Base-by-base conservation (phyloP, 2,888 invertebrate species). In the Rhopalosiphum nymphaeae region DNA sequence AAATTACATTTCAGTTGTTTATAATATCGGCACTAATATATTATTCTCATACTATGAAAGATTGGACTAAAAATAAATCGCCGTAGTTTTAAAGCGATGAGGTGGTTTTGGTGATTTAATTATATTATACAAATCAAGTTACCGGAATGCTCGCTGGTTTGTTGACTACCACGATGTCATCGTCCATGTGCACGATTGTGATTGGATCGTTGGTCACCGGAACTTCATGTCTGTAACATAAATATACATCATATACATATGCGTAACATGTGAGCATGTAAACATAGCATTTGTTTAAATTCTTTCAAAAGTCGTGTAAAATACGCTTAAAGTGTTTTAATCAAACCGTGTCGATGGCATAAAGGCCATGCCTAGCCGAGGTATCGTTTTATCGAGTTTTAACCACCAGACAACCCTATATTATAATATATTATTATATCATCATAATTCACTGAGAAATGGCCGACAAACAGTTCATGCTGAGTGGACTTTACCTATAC, bases 141-240 rank as follows among this genome's bases (percentile, higher is more conserved):
- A 99, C 99, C 96, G 99, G 99, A 97, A 99, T 99, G 96, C 99
- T 99, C 97, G 99, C 98, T 96, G 99, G 99, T 97, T 99, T 99
- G 97, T 99, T 99, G 97, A 99, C 98, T 97, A 99, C 99, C 97
- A 99, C 98, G 97, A 99, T 97, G 97, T 99, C 99, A 96, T 99
- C 98, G 97, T 98, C 99, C 97, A 99, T 98, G 97, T 98, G 98
- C 96, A 99, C 98, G 97, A 99, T 98, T 97, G 98, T 98, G 97
- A 99, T 98, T 96, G 98, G 98, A 97, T 98, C 98, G 96, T 98
- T 98, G 96, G 98, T 98, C 96, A 99, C 99, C 96, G 99, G 99
- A 97, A 99, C 98, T 97, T 99, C 99, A 97, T 99, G 99, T 97
- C 99, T 98, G 98, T 96, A 97, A 97, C 96, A 46, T 11, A 91